A percentile compares a stretch with the other conserved stretches of the same genome.
These are phyloP conservation scores for Toxotes lorentzi DNA, from an alignment of 2,797 vertebrate genomes.

Conservation along the genomic window DNA sequence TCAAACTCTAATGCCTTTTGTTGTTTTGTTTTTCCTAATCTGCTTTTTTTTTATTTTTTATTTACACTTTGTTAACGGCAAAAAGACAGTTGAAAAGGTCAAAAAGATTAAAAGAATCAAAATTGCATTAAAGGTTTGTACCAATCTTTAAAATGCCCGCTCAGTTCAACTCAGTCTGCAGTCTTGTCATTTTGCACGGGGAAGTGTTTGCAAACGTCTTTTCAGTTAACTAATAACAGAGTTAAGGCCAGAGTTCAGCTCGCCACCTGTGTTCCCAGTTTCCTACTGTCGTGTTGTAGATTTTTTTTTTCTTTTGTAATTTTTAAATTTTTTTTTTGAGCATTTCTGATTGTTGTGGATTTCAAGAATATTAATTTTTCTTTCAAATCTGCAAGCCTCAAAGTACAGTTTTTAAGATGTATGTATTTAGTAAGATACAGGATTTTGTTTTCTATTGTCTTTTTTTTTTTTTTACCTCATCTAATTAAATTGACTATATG, in stretches of 20 bases:
- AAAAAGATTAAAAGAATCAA: constrained; percentile 99
- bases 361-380: not conserved
- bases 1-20: constrained; percentile 91
- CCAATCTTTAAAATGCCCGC: constrained; percentile 90
- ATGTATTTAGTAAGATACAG: not conserved
- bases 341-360: constrained; percentile 14
- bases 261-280: constrained; percentile 38
- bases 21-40: constrained; percentile 88
- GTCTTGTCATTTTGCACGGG: constrained; percentile 87
- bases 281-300: not conserved
- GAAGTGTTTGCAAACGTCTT: constrained; percentile 90
- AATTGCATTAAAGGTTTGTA: constrained; percentile 99
- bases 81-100: constrained; percentile 99
- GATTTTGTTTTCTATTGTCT: not conserved
- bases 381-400: not conserved
- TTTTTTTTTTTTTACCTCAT: not conserved
- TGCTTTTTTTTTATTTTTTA: constrained; percentile 88
- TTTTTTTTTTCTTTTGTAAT: not conserved
- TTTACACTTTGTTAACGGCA: constrained; percentile 83
- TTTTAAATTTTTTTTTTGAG: not conserved
- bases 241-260: constrained; percentile 22
- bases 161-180: constrained; percentile 85
- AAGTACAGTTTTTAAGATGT: constrained; percentile 14
- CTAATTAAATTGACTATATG: constrained; percentile 2
- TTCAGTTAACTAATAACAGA: constrained; percentile 86